Evolutionary conservation across 2,888 invertebrate species (phyloP).

Genomic region (Fragum sueziense): DNA sequence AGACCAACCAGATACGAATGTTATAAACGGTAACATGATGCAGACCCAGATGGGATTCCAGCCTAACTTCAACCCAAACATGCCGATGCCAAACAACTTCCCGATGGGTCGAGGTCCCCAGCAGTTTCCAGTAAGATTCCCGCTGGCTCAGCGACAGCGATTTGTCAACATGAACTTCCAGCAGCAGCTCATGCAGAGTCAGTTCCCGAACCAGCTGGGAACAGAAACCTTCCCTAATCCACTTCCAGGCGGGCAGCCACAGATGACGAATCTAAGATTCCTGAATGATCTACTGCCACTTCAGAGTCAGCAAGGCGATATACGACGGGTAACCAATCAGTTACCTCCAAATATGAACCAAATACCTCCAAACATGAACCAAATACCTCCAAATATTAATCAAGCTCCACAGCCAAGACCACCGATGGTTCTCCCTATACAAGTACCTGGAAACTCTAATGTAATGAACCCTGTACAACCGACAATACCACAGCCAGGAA

Average conservation of each 20-base stretch:
- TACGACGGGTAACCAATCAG: not conserved
- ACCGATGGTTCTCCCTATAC: not conserved
- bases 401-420: not conserved
- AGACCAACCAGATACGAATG: constrained; percentile 52
- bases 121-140: not conserved
- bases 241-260: not conserved
- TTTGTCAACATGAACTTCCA: constrained; percentile 6
- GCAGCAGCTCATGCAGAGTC: constrained; percentile 12
- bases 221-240: constrained; percentile 3
- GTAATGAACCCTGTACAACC: not conserved
- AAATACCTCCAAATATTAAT: not conserved
- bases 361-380: not conserved
- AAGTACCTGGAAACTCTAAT: not conserved
- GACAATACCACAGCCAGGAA: not conserved
- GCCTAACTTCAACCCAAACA: constrained; percentile 23
- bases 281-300: not conserved
- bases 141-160: constrained; percentile 24
- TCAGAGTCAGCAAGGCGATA: not conserved
- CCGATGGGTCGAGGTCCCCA: not conserved
- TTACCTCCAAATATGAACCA: not conserved
- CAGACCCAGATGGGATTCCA: constrained; percentile 9
- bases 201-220: constrained; percentile 22
- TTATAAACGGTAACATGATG: constrained; percentile 38
- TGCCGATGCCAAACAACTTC: not conserved
- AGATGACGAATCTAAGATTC: not conserved